Evolutionary conservation across 2,113 vertebrate species (phyloP).

Genomic region (Salvator merianae): DNA sequence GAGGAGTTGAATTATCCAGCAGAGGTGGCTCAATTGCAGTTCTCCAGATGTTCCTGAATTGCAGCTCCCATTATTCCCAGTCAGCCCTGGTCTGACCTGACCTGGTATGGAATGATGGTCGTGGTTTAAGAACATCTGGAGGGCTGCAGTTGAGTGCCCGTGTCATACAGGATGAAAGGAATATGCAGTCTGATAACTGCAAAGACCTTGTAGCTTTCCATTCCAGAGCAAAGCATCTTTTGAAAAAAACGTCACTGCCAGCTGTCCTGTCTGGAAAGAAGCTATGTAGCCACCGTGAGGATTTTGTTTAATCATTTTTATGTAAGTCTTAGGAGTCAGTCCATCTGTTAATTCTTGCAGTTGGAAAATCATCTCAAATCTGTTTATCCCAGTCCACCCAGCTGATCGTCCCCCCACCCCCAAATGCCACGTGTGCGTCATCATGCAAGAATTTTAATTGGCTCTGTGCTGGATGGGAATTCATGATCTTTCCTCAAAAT

Average conservation of each 20-base stretch:
- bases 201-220: slow-evolving; percentile 19
- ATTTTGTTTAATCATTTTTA: slow-evolving; percentile 69
- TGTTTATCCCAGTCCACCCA: slow-evolving; percentile 46
- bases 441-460: slow-evolving; percentile 27
- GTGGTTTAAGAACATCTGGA: too few relatives aligned
- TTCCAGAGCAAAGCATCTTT: not conserved
- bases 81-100: too few relatives aligned
- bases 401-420: slow-evolving; percentile 21
- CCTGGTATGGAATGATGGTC: too few relatives aligned
- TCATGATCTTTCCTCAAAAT: slow-evolving; percentile 5
- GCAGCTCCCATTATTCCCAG: too few relatives aligned
- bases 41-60: too few relatives aligned
- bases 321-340: slow-evolving; percentile 47
- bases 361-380: slow-evolving; percentile 36
- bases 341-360: slow-evolving; percentile 65
- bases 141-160: too few relatives aligned
- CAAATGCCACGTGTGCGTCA: too few relatives aligned
- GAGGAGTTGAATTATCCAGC: slow-evolving; percentile 3
- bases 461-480: not conserved
- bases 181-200: slow-evolving; percentile 1
- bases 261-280: slow-evolving; percentile 36
- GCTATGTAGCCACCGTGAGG: slow-evolving; percentile 42
- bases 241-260: not conserved
- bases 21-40: too few relatives aligned
- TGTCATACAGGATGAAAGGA: not conserved